Conservation (phyloP, 2,888 invertebrate genomes). For the Chalcis sispes region DNA sequence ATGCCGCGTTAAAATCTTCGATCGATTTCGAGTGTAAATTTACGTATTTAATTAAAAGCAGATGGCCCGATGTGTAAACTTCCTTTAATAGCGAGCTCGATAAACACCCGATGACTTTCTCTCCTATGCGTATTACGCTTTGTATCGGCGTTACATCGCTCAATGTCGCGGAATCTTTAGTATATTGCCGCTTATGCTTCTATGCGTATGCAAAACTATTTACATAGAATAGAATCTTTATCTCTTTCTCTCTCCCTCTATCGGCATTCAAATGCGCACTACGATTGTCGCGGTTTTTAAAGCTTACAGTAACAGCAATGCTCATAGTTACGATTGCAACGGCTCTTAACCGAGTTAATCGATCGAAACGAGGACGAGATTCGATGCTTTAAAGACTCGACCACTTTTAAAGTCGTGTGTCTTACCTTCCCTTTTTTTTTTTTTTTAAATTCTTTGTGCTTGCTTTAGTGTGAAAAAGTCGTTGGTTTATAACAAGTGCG, state of each 20-base stretch:
- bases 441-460: no score
- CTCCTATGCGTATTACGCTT: slow-evolving; percentile 1
- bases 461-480: no score
- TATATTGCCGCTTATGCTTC: slow-evolving; percentile 5
- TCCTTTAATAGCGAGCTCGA: not conserved
- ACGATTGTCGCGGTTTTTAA: not conserved
- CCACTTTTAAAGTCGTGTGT: not conserved
- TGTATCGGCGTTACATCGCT: not conserved
- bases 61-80: no score
- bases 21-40: no score
- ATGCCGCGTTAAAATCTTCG: no score
- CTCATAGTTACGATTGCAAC: not conserved
- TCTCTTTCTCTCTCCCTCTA: not conserved
- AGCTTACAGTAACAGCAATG: not conserved
- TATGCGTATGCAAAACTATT: slow-evolving; percentile 24
- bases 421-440: not conserved
- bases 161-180: slow-evolving; percentile 12
- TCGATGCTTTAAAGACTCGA: slow-evolving; percentile 14
- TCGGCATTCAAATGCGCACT: slow-evolving; percentile 12
- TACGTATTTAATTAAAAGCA: no score
- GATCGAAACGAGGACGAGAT: slow-evolving; percentile 10
- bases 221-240: slow-evolving; percentile 35
- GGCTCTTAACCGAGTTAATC: slow-evolving; percentile 26
- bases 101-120: slow-evolving; percentile 33
- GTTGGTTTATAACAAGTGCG: no score